Evolutionary conservation across 1,140 invertebrate species (phyloP), one percentile per base, ranked within the genome.

Genomic region (Hermatobates lingyangjiaoensis): DNA sequence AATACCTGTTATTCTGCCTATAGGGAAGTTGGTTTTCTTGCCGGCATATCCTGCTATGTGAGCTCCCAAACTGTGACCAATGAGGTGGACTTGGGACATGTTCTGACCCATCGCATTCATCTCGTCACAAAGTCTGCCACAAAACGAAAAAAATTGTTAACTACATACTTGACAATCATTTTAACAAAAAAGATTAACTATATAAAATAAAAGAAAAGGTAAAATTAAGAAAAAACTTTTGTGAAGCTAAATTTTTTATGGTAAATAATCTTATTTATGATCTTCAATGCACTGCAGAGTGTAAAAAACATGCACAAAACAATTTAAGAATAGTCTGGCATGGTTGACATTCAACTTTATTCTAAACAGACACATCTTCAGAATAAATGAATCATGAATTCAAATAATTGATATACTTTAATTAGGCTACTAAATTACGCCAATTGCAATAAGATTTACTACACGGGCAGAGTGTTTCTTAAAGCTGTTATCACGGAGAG

Each of bases 1-100:
- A n/a, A n/a, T n/a, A n/a, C n/a, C n/a, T n/a, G n/a, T n/a, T n/a
- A n/a, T n/a, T n/a, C n/a, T n/a, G n/a, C n/a, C n/a, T n/a, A n/a
- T n/a, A n/a, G n/a, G n/a, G n/a, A n/a, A n/a, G 15, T 21, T 23
- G 10, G 64, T 56, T 26, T 52, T 58, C 59, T 67, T 66, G 30
- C 59, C 65, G 30, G 62, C 58, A 51, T 69, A 69, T 2, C 61
- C 57, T 50, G 63, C 63, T 42, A 65, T 63, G 50, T 69, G 67
- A 45, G 65, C 59, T 18, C 67, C 67, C 14, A 69, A 57, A 59
- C 67, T 69, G 54, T 69, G 67, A 2, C 67, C 67, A 51, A 68
- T 56, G 25, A 67, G 21, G 56, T 69, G 66, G 27, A 68, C 54
- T 14, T 56, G 57, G 14, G 51, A 56, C 12, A 38, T 57, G 25